Conservation (phyloP, 2,113 vertebrate genomes). For the Pantherophis guttatus region DNA sequence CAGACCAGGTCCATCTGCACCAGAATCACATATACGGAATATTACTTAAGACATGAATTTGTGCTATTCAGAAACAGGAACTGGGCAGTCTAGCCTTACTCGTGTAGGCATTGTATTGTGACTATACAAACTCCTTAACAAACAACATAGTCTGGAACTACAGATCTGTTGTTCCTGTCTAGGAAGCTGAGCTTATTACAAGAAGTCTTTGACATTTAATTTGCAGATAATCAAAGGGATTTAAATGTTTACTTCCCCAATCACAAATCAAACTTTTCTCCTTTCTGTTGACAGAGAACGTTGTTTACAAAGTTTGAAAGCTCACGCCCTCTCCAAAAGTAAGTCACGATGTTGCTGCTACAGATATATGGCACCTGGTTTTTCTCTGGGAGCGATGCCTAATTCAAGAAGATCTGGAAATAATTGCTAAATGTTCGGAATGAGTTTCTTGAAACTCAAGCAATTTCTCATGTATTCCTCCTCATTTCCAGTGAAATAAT, state of each 20-base stretch:
- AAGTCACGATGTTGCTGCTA: slow-evolving; percentile 43
- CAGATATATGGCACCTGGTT: slow-evolving; percentile 37
- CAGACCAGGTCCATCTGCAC: not conserved
- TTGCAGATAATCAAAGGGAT: not conserved
- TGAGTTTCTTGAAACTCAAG: slow-evolving; percentile 51
- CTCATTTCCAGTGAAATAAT: slow-evolving; percentile 58
- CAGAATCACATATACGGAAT: not conserved
- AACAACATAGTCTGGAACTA: not conserved
- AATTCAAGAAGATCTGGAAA: slow-evolving; percentile 51
- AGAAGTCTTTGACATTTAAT: slow-evolving; percentile 41
- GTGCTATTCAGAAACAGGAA: not conserved
- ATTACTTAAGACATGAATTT: not conserved
- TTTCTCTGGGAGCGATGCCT: slow-evolving; percentile 40
- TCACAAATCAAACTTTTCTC: slow-evolving; percentile 43
- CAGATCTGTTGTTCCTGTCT: slow-evolving; percentile 22
- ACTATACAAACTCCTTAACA: not conserved
- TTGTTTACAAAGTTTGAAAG: slow-evolving; percentile 51
- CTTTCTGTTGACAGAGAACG: slow-evolving; percentile 47
- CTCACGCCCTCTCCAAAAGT: slow-evolving; percentile 46
- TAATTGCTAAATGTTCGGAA: slow-evolving; percentile 55
- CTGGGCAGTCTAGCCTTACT: not conserved
- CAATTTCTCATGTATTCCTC: slow-evolving; percentile 53
- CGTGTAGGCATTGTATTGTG: not conserved
- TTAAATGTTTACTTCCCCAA: not conserved
- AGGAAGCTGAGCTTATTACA: slow-evolving; percentile 29